Evolutionary conservation across 64 coral and sea anemone species (phyloP).

Genomic region (Porites australiensis): DNA sequence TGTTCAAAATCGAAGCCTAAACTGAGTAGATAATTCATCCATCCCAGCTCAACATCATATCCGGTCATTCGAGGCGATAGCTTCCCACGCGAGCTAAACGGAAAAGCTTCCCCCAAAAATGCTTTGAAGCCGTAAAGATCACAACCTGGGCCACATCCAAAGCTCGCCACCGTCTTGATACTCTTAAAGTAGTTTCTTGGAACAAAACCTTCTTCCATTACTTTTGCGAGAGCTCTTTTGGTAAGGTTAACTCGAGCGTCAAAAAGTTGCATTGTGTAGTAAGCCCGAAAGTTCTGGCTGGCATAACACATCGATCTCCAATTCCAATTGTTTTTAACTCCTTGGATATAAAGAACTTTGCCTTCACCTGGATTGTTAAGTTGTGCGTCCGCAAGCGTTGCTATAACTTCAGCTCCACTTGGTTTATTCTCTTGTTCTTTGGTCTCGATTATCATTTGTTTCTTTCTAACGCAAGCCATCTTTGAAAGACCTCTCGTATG

Average conservation of each 20-base stretch:
- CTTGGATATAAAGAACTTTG: slow-evolving; percentile 55
- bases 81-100: slow-evolving; percentile 42
- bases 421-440: slow-evolving; percentile 3
- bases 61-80: slow-evolving; percentile 28
- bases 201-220: slow-evolving; percentile 25
- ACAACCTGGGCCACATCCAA: slow-evolving; percentile 68
- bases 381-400: slow-evolving; percentile 1
- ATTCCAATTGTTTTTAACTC: slow-evolving; percentile 44
- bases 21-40: slow-evolving; percentile 62
- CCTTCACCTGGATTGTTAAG: slow-evolving; percentile 55
- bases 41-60: slow-evolving; percentile 59
- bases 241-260: slow-evolving; percentile 39
- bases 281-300: slow-evolving; percentile 71
- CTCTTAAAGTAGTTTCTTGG: slow-evolving; percentile 11
- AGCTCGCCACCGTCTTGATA: slow-evolving; percentile 27
- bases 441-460: background rate
- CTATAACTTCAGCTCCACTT: slow-evolving; percentile 13
- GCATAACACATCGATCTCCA: slow-evolving; percentile 76
- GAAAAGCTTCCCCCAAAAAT: slow-evolving; percentile 49
- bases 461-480: background rate
- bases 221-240: slow-evolving; percentile 45
- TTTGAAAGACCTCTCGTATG: background rate
- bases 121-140: slow-evolving; percentile 65
- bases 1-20: slow-evolving; percentile 63
- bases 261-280: slow-evolving; percentile 68